Evolutionary conservation across 2,113 vertebrate species (phyloP).

Genomic region (Calyptomena viridis): DNA sequence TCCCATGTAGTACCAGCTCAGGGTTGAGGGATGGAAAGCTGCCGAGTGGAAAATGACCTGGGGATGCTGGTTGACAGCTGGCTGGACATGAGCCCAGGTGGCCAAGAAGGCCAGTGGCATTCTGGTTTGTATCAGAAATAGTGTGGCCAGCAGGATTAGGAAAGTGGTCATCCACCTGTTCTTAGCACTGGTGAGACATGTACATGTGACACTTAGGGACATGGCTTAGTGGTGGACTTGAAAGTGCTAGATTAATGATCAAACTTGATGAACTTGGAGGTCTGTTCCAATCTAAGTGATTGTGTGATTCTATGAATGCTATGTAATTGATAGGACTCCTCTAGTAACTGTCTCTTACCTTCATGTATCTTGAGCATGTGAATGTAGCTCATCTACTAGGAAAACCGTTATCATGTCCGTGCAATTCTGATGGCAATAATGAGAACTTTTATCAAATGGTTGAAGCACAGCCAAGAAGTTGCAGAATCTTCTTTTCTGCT

Average conservation of each 20-base stretch:
- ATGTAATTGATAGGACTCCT: background rate
- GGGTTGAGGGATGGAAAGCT: background rate
- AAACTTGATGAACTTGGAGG: background rate
- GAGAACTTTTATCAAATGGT: background rate
- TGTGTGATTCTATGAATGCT: background rate
- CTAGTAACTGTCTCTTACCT: background rate
- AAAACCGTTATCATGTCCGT: rapidly evolving
- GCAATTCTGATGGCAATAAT: background rate
- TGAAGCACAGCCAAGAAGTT: background rate
- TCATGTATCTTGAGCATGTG: rapidly evolving
- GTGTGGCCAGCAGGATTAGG: background rate
- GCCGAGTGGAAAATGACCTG: background rate
- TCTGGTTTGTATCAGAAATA: background rate
- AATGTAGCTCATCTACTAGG: background rate
- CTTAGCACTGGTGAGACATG: background rate
- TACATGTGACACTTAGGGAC: too few species aligned
- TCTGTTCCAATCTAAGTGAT: background rate
- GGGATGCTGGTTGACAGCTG: background rate
- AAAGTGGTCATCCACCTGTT: background rate
- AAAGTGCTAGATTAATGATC: background rate
- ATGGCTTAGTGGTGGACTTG: background rate
- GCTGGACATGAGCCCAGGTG: background rate
- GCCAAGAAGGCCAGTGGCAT: background rate
- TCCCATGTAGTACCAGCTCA: rapidly evolving
- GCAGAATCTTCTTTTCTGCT: background rate